Conservation (phyloP, 2,888 invertebrate species). For the Drosophila parthenogenetica region DNA sequence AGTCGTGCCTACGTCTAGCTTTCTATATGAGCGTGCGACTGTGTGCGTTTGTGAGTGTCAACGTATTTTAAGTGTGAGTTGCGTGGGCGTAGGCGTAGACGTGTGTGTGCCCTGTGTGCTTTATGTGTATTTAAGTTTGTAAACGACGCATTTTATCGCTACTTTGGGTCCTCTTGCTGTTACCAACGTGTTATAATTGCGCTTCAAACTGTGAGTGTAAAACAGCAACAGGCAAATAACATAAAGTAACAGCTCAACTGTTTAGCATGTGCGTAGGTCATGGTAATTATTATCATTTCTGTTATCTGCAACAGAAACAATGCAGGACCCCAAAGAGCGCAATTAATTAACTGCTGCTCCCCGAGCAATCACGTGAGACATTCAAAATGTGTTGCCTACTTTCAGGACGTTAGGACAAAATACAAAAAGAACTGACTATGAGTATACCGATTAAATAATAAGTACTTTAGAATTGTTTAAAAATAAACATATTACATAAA, state of each 20-base stretch:
- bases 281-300: conserved; percentile 33
- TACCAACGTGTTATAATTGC: conserved; percentile 33
- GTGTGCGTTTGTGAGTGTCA: not conserved
- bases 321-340: conserved; percentile 22
- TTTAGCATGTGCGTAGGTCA: conserved; percentile 18
- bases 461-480: too few species aligned
- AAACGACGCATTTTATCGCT: conserved; percentile 35
- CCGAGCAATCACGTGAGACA: conserved; percentile 28
- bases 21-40: not conserved
- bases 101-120: conserved; percentile 11
- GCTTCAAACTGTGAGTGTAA: conserved; percentile 30
- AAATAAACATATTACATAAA: not conserved
- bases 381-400: conserved; percentile 34
- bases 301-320: conserved; percentile 1
- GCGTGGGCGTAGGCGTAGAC: not conserved
- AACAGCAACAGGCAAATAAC: conserved; percentile 6
- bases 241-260: not conserved
- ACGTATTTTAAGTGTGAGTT: not conserved
- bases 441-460: not conserved
- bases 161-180: conserved; percentile 33
- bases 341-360: conserved; percentile 53
- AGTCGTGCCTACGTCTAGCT: conserved; percentile 8
- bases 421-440: not conserved
- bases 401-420: conserved; percentile 13
- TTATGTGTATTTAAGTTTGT: conserved; percentile 29